Conservation (phyloP, 2,888 invertebrate species). For the Tuberolachnus salignus region DNA sequence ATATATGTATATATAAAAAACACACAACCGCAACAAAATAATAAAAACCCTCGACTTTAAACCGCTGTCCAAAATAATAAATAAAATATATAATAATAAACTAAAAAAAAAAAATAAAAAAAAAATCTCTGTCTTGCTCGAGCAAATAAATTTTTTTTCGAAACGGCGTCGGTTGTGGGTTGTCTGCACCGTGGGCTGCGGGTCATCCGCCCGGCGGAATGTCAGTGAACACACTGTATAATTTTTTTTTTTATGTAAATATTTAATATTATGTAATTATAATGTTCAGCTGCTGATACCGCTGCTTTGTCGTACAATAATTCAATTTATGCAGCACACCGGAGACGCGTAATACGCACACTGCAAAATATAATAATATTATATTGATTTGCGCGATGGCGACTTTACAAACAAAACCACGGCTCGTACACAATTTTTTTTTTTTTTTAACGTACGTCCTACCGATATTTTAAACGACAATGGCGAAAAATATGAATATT, state of each 20-base stretch:
- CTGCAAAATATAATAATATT: no score
- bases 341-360: not conserved
- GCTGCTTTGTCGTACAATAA: not conserved
- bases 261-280: not conserved
- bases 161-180: no score
- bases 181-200: not conserved
- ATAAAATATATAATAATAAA: not conserved
- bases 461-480: not conserved
- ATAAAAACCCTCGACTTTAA: not conserved
- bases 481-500: not conserved
- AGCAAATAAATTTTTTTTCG: not conserved
- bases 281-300: not conserved
- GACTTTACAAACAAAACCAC: not conserved
- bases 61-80: slow-evolving; percentile 12
- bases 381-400: not conserved
- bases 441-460: not conserved
- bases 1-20: no score
- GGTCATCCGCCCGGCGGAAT: no score
- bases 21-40: not conserved
- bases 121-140: not conserved
- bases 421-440: no score
- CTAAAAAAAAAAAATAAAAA: not conserved
- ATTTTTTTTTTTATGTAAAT: no score
- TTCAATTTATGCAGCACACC: not conserved
- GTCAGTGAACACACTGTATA: no score